These are phyloP conservation scores for Alligator sinensis DNA, from an alignment of 2,113 vertebrate genomes.

Conservation along the genomic window DNA sequence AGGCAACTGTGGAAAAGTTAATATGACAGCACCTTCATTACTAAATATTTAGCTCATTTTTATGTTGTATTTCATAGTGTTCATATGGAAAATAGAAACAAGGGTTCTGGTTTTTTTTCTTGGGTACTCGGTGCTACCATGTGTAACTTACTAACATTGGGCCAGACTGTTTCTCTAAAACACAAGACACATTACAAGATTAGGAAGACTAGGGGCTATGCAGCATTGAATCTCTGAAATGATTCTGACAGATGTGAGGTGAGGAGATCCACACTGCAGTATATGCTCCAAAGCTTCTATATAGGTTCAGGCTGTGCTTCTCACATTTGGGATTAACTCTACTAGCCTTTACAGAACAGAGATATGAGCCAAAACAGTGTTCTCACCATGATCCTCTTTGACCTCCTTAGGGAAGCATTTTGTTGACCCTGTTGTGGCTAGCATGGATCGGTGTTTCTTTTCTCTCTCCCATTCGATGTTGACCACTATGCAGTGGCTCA, in stretches of 20 bases:
- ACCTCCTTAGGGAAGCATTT: neutral
- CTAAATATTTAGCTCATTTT: neutral
- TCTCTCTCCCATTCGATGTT: neutral
- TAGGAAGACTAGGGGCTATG: too few species aligned
- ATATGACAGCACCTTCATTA: neutral
- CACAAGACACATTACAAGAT: too few species aligned
- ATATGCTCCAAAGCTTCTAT: neutral
- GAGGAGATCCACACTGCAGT: neutral
- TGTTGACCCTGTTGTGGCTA: neutral
- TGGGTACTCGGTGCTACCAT: neutral
- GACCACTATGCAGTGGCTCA: neutral
- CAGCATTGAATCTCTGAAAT: neutral
- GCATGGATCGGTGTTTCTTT: neutral
- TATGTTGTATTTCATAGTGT: neutral
- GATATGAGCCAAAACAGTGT: neutral
- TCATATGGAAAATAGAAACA: neutral
- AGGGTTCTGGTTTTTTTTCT: neutral
- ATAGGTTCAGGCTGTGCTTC: neutral
- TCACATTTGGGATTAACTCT: neutral
- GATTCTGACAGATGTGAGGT: neutral
- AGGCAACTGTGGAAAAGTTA: constrained; percentile 46
- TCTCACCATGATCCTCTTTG: neutral
- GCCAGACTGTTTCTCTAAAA: too few species aligned
- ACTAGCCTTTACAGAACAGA: neutral
- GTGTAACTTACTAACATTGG: too few species aligned